These are phyloP conservation scores for Catostomus latipinnis DNA, from an alignment of 2,797 vertebrate species.

Conservation along the genomic window DNA sequence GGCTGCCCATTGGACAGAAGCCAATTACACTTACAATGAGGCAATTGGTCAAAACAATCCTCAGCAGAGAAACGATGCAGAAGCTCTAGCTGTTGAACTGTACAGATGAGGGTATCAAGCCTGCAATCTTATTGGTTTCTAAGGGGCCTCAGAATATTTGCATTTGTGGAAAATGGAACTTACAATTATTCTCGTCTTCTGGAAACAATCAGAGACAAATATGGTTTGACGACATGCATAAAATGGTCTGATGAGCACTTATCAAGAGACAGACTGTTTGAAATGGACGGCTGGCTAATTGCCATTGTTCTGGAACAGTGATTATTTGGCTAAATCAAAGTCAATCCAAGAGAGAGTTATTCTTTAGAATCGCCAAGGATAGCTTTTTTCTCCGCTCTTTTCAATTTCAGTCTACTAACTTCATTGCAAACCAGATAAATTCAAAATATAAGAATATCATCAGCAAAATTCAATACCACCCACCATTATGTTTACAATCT, in stretches of 20 bases:
- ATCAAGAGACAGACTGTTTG: not conserved
- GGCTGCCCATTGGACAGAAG: conserved; percentile 24
- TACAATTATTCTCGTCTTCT: not conserved
- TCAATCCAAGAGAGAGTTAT: conserved; percentile 5
- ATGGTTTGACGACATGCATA: conserved; percentile 15
- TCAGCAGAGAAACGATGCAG: conserved; percentile 16
- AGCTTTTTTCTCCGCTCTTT: not conserved
- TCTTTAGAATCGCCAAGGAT: not conserved
- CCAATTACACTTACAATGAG: conserved; percentile 34
- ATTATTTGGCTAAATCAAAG: conserved; percentile 4
- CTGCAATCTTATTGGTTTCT: conserved; percentile 22
- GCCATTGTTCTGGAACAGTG: conserved; percentile 41
- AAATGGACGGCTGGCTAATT: conserved; percentile 17
- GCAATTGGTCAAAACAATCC: conserved; percentile 35
- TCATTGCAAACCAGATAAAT: not conserved
- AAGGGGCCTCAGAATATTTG: conserved; percentile 30
- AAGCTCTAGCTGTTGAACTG: conserved; percentile 11
- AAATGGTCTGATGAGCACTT: not conserved
- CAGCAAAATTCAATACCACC: not conserved
- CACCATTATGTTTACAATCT: not conserved
- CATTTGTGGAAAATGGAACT: not conserved
- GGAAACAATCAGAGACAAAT: conserved; percentile 27
- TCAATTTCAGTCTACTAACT: not conserved
- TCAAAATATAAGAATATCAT: conserved; percentile 3
- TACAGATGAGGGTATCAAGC: conserved; percentile 15